phyloP scores from a whole-genome alignment of 2,888 invertebrate genomes.

The Tetramorium bicarinatum region DNA sequence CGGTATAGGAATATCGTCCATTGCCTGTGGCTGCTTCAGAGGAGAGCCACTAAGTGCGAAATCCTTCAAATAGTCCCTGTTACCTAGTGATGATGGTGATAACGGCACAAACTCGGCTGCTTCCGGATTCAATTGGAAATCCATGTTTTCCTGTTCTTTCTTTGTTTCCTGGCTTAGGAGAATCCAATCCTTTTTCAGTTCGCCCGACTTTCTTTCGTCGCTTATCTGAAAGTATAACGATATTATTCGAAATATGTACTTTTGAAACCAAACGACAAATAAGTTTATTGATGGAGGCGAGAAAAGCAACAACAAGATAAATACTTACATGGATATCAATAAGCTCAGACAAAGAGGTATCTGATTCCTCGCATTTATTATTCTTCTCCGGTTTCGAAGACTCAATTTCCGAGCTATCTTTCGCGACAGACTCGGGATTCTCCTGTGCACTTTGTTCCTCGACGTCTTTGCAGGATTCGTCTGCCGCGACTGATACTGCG shows the following conservation, averaged over 20 bases:
- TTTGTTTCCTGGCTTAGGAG: constrained; percentile 45
- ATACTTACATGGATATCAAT: constrained; percentile 78
- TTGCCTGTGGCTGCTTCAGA: constrained; percentile 88
- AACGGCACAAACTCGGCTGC: constrained; percentile 94
- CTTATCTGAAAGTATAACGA: constrained; percentile 70
- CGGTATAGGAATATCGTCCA: constrained; percentile 89
- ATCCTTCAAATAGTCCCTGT: constrained; percentile 67
- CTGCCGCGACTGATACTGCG: constrained; percentile 53
- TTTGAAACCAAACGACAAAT: background rate
- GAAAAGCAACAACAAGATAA: background rate
- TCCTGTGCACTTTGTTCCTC: constrained; percentile 38
- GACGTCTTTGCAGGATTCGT: constrained; percentile 56
- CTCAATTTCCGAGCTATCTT: constrained; percentile 53
- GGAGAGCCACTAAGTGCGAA: constrained; percentile 88
- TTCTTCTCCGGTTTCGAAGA: constrained; percentile 46
- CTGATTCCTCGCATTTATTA: constrained; percentile 64
- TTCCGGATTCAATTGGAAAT: constrained; percentile 93
- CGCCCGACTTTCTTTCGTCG: constrained; percentile 63
- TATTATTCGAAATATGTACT: background rate
- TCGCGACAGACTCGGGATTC: constrained; percentile 15
- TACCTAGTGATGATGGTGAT: constrained; percentile 86
- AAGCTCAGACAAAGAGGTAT: constrained; percentile 72
- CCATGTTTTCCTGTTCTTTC: constrained; percentile 89
- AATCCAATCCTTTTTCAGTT: constrained; percentile 40
- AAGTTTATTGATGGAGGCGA: background rate